Conservation (phyloP, 2,888 invertebrate species). For the Eupithecia dodoneata region DNA sequence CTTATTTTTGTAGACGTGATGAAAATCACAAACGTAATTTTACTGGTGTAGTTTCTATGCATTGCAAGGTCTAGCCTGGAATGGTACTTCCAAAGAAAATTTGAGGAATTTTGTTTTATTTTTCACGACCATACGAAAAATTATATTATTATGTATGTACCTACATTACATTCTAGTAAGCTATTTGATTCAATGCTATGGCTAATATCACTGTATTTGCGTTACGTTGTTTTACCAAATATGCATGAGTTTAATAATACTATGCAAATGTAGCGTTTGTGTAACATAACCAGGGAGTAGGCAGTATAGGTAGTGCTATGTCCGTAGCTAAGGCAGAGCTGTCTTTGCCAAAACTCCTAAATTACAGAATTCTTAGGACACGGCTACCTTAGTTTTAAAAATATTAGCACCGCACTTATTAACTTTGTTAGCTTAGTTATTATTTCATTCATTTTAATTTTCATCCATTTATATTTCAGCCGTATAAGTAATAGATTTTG, state of each 20-base stretch:
- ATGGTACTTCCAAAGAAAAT: not conserved
- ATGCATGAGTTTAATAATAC: too few species aligned
- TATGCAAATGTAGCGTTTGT: too few species aligned
- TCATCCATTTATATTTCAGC: not conserved
- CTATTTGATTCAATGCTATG: too few species aligned
- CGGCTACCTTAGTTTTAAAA: not conserved
- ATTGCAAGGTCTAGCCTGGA: not conserved
- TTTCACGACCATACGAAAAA: not conserved
- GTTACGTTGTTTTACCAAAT: not conserved
- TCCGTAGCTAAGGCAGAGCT: not conserved
- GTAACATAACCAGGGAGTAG: not conserved
- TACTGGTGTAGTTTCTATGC: not conserved
- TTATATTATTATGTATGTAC: too few species aligned
- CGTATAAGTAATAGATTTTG: not conserved
- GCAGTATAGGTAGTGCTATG: not conserved
- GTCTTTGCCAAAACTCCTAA: not conserved
- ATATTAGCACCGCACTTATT: not conserved
- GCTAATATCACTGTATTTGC: not conserved
- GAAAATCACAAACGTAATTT: conserved; percentile 3
- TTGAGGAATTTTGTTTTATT: not conserved
- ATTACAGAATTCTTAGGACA: not conserved
- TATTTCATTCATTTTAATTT: not conserved
- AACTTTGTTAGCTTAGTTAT: not conserved
- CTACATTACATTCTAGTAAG: too few species aligned
- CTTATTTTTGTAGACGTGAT: conserved; percentile 5